Conservation (phyloP, 2,797 vertebrate species). For the Micromesistius poutassou region DNA sequence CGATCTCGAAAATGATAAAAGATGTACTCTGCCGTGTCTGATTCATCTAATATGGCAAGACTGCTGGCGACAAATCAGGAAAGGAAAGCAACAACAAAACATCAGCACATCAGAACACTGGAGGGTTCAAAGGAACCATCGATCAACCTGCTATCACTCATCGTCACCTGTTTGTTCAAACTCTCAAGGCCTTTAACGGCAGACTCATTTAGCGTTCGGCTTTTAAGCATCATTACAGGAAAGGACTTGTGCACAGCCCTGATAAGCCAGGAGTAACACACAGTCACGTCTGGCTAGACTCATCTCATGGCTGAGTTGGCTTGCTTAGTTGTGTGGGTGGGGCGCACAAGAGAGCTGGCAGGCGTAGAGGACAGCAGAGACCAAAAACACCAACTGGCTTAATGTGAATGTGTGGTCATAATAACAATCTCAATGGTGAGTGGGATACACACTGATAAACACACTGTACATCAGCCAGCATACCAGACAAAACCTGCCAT, state of each 20-base stretch:
- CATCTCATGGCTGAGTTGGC: constrained; percentile 36
- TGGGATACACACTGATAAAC: constrained; percentile 2
- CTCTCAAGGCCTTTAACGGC: not conserved
- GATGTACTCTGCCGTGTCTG: constrained; percentile 2
- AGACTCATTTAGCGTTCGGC: constrained; percentile 38
- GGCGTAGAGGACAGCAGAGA: constrained; percentile 26
- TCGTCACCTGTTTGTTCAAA: not conserved
- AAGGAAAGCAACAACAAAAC: not conserved
- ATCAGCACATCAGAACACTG: not conserved
- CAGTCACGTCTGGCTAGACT: not conserved
- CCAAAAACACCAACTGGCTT: constrained; percentile 44
- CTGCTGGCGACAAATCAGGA: not conserved
- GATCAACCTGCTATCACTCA: not conserved
- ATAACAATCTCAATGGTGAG: not conserved
- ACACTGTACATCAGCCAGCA: constrained; percentile 16
- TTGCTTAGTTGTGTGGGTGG: constrained; percentile 41
- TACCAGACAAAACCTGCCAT: constrained; percentile 25
- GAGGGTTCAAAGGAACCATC: not conserved
- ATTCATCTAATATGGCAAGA: not conserved
- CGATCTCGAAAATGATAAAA: not conserved
- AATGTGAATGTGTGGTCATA: constrained; percentile 28
- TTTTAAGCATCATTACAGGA: not conserved
- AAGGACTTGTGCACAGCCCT: not conserved
- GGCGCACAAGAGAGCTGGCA: constrained; percentile 44
- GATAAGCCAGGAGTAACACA: not conserved